Conservation (phyloP, 2,113 vertebrate species). For the Heloderma charlesbogerti region DNA sequence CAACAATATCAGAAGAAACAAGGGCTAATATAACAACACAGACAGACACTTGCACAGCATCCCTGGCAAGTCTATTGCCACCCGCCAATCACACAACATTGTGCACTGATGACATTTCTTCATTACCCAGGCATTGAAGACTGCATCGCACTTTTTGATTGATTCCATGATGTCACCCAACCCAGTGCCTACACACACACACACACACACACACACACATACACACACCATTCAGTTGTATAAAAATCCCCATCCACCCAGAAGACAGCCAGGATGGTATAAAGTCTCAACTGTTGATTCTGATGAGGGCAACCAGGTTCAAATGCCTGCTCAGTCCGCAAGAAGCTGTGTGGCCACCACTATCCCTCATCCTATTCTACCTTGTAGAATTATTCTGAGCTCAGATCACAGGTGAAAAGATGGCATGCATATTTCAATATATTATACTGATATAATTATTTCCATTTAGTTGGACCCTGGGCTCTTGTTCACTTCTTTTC, state of each 20-base stretch:
- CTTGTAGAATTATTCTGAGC: too few relatives aligned
- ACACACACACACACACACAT: too few relatives aligned
- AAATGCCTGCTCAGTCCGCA: neutral
- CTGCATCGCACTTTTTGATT: neutral
- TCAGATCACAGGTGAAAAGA: neutral
- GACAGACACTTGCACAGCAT: neutral
- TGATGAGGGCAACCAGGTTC: neutral
- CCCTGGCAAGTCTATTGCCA: neutral
- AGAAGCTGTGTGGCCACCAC: neutral
- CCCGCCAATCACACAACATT: neutral
- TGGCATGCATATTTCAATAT: neutral
- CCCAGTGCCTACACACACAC: too few relatives aligned
- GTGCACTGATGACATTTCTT: neutral
- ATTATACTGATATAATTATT: constrained; percentile 23
- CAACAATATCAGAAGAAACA: neutral
- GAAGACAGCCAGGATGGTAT: neutral
- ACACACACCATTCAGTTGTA: neutral
- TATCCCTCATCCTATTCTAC: neutral
- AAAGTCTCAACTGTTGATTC: neutral
- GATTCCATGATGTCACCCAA: neutral
- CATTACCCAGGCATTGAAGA: neutral
- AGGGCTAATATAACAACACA: neutral
- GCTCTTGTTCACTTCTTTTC: constrained; percentile 20
- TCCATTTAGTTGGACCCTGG: constrained; percentile 38
- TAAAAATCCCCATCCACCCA: neutral